These are phyloP conservation scores for Lepeophtheirus nordmannii DNA, from an alignment of 2,888 invertebrate species.

Conservation along the genomic window DNA sequence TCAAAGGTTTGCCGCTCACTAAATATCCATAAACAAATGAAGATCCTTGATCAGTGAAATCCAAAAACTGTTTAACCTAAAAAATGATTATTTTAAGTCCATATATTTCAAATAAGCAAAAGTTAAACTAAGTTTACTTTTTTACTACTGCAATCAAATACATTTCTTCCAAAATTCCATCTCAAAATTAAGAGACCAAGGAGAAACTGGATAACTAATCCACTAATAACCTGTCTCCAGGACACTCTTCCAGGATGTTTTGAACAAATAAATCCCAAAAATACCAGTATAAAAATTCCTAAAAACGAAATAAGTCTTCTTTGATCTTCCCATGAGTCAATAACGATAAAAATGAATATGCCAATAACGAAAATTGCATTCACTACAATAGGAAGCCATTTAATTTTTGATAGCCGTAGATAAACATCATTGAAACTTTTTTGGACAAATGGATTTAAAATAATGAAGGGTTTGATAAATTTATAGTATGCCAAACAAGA, in stretches of 20 bases:
- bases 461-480: slow-evolving; percentile 41
- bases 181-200: slow-evolving; percentile 70
- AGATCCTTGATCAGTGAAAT: slow-evolving; percentile 61
- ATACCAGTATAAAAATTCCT: slow-evolving; percentile 50
- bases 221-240: slow-evolving; percentile 68
- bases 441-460: background rate
- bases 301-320: slow-evolving; percentile 50
- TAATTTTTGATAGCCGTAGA: slow-evolving; percentile 32
- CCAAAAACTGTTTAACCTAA: slow-evolving; percentile 45
- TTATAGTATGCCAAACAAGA: slow-evolving; percentile 47
- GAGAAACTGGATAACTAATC: slow-evolving; percentile 63
- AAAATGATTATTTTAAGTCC: too few relatives aligned
- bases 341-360: slow-evolving; percentile 44
- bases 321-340: slow-evolving; percentile 45
- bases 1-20: slow-evolving; percentile 24
- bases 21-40: slow-evolving; percentile 60
- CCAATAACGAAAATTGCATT: slow-evolving; percentile 38
- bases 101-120: background rate
- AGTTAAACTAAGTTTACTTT: slow-evolving; percentile 43
- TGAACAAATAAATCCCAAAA: slow-evolving; percentile 47
- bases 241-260: slow-evolving; percentile 41
- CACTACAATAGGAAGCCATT: slow-evolving; percentile 39
- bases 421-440: slow-evolving; percentile 16
- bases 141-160: slow-evolving; percentile 50
- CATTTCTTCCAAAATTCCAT: slow-evolving; percentile 57